Percentiles rank a stretch among this genome's conserved stretches.
phyloP scores from a whole-genome alignment of 2,113 vertebrate genomes.

The Lasiurus borealis region DNA sequence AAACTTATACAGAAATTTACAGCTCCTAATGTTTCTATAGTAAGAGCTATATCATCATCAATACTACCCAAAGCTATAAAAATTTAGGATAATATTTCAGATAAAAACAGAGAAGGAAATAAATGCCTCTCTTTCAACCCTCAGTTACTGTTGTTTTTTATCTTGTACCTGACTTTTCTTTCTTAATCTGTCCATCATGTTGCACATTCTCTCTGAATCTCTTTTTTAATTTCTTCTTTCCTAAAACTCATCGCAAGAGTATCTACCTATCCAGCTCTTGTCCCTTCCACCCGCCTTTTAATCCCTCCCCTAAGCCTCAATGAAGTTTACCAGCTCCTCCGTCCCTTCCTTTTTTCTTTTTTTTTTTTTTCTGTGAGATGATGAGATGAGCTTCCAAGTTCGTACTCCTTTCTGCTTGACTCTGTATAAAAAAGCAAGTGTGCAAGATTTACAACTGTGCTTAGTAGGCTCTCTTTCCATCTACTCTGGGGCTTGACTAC shows the following conservation, averaged over 20 bases:
- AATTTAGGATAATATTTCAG: conserved; percentile 14
- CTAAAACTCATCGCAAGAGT: neutral
- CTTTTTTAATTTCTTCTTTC: neutral
- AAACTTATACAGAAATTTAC: conserved; percentile 8
- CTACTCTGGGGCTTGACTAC: conserved; percentile 6
- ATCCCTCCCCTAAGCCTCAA: neutral
- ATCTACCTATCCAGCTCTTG: neutral
- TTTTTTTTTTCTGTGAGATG: neutral
- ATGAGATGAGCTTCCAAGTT: conserved; percentile 21
- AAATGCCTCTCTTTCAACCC: neutral
- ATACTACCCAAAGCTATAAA: conserved; percentile 5
- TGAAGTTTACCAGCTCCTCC: neutral
- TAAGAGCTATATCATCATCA: neutral
- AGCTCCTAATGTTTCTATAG: conserved; percentile 34
- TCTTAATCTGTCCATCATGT: neutral
- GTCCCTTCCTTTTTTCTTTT: neutral
- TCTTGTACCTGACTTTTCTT: neutral
- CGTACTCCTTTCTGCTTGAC: conserved; percentile 26
- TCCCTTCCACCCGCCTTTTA: neutral
- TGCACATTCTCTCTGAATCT: neutral
- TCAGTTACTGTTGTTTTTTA: neutral
- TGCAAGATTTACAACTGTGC: conserved; percentile 54
- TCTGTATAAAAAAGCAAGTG: conserved; percentile 32
- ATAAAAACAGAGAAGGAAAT: conserved; percentile 23
- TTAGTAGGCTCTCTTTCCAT: conserved; percentile 30